Evolutionary conservation across 2,888 invertebrate genomes (phyloP), one percentile per base, ranked within the genome.

Genomic region (Amorpha juglandis): DNA sequence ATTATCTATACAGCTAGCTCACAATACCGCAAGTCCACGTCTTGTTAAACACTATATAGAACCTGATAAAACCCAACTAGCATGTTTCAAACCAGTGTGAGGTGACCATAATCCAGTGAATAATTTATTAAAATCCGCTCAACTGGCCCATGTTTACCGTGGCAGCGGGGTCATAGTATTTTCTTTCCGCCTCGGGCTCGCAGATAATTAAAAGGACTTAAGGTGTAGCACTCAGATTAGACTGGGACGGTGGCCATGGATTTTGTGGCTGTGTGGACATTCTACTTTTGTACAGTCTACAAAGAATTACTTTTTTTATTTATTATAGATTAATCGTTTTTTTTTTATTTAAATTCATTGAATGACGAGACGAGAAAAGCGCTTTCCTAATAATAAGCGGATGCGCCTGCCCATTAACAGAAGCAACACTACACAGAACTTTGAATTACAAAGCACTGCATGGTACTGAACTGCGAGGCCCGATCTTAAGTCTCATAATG

Each of bases 201-300:
- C 74, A 84, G 84, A 84, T 87, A 88, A 88, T 88, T 87, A 88
- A 88, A 83, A 82, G 78, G 84, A 80, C 86, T 89, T 88, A 87
- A 82, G 81, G 81, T 82, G 78, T 76, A 82, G 78, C 73, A 69
- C 74, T 70, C 76, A 82, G 87, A 87, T 88, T 88, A 86, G 76
- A 75, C 69, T 62, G 65, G 62, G 66, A 63, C 77, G 81, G 74
- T 58, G 63, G 45, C 79, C 72, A 78, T 72, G 63, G 52, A 68
- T 51, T 66, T 19, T 45, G 1, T 19, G 45, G 19, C 21, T 19
- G 19, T 62, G 11, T 47, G 21, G 35, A 66, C 11, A 12, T 50
- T 38, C 58, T 51, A 4, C 9, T 42, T 45, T 45, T 45, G 14
- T 51, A 2, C n/a, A 19, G 8, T 21, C 8, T 51, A n/a, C n/a